These are phyloP conservation scores for Acinonyx jubatus DNA, from an alignment of 2,113 vertebrate genomes.

Conservation along the genomic window DNA sequence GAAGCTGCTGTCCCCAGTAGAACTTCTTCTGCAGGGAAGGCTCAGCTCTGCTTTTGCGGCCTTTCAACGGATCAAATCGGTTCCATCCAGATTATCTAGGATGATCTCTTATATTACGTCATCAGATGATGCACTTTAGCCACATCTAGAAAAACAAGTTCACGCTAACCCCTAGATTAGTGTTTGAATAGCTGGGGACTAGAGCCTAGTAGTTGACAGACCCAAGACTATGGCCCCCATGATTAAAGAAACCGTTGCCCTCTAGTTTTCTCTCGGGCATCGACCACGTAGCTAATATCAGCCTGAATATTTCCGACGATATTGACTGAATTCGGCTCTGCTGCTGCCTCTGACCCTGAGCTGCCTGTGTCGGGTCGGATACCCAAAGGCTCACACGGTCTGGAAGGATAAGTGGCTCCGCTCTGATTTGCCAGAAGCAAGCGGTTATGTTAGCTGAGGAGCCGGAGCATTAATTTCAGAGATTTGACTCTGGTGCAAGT, in stretches of 20 bases:
- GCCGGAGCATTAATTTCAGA: background rate
- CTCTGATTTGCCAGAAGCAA: background rate
- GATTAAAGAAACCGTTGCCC: background rate
- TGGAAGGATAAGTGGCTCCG: background rate
- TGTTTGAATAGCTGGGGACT: background rate
- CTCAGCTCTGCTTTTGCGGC: background rate
- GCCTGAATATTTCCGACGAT: background rate
- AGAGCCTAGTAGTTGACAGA: background rate
- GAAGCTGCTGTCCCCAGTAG: no score
- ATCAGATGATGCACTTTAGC: background rate
- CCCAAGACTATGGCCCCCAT: background rate
- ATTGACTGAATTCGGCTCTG: background rate
- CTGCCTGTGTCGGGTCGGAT: background rate
- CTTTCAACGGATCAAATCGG: background rate
- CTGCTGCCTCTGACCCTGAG: background rate
- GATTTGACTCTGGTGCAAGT: conserved; percentile 16
- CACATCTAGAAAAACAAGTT: background rate
- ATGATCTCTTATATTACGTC: background rate
- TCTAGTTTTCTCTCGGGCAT: background rate
- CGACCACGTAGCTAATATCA: background rate
- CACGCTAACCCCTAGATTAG: background rate
- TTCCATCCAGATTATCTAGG: background rate
- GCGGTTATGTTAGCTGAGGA: conserved; percentile 19
- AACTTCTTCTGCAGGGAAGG: background rate
- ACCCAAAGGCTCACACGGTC: background rate